These are phyloP conservation scores for Tichodroma muraria DNA, from an alignment of 2,113 vertebrate genomes.

Conservation along the genomic window DNA sequence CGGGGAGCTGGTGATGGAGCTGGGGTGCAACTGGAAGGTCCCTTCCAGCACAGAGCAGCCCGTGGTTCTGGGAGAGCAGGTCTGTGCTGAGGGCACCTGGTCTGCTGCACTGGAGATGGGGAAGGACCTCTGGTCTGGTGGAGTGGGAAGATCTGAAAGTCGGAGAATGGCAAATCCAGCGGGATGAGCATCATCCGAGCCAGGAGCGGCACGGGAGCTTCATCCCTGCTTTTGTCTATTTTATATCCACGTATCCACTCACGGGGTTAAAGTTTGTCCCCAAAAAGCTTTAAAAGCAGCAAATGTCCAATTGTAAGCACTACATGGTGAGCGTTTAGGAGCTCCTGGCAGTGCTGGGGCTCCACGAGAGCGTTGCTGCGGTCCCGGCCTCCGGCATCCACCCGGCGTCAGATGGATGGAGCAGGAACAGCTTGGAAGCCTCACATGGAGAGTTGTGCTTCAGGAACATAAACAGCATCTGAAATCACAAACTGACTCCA, in stretches of 20 bases:
- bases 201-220: neutral
- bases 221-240: neutral
- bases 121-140: neutral
- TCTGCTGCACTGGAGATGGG: neutral
- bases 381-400: neutral
- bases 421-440: slow-evolving; percentile 25
- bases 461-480: slow-evolving; percentile 51
- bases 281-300: neutral
- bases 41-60: neutral
- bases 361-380: neutral
- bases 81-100: neutral
- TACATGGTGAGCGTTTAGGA: rapidly evolving
- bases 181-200: neutral
- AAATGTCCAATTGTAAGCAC: rapidly evolving
- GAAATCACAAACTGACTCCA: slow-evolving; percentile 35
- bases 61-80: neutral
- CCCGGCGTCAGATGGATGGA: neutral
- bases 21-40: neutral
- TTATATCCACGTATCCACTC: neutral
- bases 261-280: neutral
- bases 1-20: neutral
- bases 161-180: neutral
- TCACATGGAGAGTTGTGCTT: neutral
- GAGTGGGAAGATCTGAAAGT: neutral
- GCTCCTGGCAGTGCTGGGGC: neutral